A percentile compares a stretch with the other conserved stretches of the same genome.
Conservation (phyloP, 2,888 invertebrate genomes). For the Phortica okadai region DNA sequence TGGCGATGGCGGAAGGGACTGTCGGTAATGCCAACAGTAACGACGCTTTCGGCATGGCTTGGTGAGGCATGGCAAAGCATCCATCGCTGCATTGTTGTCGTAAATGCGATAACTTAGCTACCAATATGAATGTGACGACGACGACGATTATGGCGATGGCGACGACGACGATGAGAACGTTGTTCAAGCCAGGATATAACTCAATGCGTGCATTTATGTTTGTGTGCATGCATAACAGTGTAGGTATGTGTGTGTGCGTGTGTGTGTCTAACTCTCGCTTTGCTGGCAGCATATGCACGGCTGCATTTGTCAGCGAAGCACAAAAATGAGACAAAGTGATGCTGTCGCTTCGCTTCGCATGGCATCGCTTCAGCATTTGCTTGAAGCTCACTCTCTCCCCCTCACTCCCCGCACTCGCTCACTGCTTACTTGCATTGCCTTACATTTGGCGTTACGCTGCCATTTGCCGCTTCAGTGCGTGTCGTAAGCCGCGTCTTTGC, state of each 20-base stretch:
- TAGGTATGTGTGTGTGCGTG: constrained; percentile 44
- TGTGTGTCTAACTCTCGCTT: constrained; percentile 30
- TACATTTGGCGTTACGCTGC: background rate
- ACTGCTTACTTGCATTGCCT: background rate
- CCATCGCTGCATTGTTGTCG: constrained; percentile 62
- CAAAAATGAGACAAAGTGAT: constrained; percentile 70
- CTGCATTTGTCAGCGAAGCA: constrained; percentile 71
- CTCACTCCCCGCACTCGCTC: background rate
- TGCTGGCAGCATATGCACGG: constrained; percentile 63
- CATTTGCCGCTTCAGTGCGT: constrained; percentile 3
- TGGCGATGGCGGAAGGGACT: background rate
- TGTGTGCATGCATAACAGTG: constrained; percentile 2
- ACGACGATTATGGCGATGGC: constrained; percentile 48
- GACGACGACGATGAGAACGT: constrained; percentile 38
- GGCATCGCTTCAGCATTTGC: constrained; percentile 31
- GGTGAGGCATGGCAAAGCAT: background rate
- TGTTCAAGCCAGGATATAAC: constrained; percentile 57
- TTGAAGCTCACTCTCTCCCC: background rate
- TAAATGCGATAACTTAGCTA: constrained; percentile 70
- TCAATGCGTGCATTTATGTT: constrained; percentile 53
- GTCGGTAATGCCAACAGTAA: constrained; percentile 1
- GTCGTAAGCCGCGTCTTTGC: background rate
- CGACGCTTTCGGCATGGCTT: constrained; percentile 16
- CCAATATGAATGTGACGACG: constrained; percentile 66
- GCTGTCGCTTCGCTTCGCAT: constrained; percentile 44